Evolutionary conservation across 2,888 invertebrate genomes (phyloP), one percentile per base, ranked within the genome.

Genomic region (Melieria crassipennis): DNA sequence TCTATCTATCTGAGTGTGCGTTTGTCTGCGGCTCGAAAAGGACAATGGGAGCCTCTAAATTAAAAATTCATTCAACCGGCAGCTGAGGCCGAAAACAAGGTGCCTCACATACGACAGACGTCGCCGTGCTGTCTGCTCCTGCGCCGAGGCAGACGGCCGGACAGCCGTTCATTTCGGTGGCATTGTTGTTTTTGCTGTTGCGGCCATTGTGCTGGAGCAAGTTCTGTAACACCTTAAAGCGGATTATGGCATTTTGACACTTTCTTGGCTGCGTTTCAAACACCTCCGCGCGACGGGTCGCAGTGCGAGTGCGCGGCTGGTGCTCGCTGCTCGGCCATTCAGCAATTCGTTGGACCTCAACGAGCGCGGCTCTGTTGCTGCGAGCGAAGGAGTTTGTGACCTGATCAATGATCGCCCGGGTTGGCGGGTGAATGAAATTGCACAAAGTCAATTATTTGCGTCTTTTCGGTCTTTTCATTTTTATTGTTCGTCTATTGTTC

Each of bases 371-470:
- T 60, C 16, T 45, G 7, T 43, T 48, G 43, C 52, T 48, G 58
- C n/a, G n/a, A 60, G 43, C 67, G 67, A 58, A 58, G 61, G 60
- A 67, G 60, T 67, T 58, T 67, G 60, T 67, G 60, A 45, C 67
- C 11, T 45, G 50, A 48, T 60, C 60, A 43, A 50, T 60, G 48
- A 43, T 67, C 30, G 45, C 61, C 46, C 50, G 43, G 5, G 43
- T 43, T 52, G 45, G 55, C 55, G 42, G 43, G 56, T 75, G 70
- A 73, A 73, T 75, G 72, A 72, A 76, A 75, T 73, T 73, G 70
- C 60, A 79, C 80, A 82, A 83, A 83, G 83, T 84, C 84, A 83
- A 83, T 83, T 84, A 84, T 80, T 78, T 79, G 78, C 75, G 78
- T 79, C 81, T 78, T 78, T 58, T 70, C 60, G 72, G 65, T 70